These are phyloP conservation scores for Squalus acanthias DNA, from an alignment of 2,797 vertebrate species.

Conservation along the genomic window DNA sequence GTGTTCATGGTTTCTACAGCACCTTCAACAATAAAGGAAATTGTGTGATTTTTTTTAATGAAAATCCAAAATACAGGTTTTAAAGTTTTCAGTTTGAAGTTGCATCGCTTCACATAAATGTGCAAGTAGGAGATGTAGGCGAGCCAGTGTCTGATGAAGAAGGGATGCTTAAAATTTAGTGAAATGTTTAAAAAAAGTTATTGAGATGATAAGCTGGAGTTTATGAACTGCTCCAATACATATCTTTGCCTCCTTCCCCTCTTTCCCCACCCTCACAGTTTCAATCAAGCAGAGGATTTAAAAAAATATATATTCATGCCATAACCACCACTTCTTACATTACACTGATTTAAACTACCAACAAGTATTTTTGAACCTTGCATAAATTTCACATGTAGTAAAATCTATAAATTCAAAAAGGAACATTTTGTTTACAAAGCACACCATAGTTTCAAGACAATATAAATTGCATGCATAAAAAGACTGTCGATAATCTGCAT, in stretches of 20 bases:
- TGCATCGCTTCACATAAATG: neutral
- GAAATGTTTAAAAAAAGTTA: conserved; percentile 4
- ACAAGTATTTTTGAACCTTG: neutral
- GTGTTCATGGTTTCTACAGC: neutral
- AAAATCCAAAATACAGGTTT: neutral
- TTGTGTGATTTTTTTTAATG: no score
- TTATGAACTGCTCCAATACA: neutral
- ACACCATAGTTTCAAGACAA: neutral
- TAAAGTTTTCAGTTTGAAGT: conserved; percentile 10
- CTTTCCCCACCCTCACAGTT: neutral
- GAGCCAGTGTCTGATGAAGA: neutral
- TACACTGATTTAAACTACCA: conserved; percentile 21
- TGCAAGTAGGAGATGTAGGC: neutral
- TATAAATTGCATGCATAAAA: conserved; percentile 34
- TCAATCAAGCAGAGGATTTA: neutral
- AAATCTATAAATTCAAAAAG: conserved; percentile 30
- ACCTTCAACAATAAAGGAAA: neutral
- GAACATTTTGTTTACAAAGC: conserved; percentile 26
- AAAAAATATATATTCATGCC: neutral
- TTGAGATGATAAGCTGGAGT: neutral
- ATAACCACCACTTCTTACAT: neutral
- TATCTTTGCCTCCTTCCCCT: neutral
- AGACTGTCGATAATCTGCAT: neutral
- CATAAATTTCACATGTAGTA: conserved; percentile 4
- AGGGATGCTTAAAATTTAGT: neutral